Evolutionary conservation across 2,888 invertebrate genomes (phyloP), one percentile per base, ranked within the genome.

Genomic region (Chymomyza caudatula): DNA sequence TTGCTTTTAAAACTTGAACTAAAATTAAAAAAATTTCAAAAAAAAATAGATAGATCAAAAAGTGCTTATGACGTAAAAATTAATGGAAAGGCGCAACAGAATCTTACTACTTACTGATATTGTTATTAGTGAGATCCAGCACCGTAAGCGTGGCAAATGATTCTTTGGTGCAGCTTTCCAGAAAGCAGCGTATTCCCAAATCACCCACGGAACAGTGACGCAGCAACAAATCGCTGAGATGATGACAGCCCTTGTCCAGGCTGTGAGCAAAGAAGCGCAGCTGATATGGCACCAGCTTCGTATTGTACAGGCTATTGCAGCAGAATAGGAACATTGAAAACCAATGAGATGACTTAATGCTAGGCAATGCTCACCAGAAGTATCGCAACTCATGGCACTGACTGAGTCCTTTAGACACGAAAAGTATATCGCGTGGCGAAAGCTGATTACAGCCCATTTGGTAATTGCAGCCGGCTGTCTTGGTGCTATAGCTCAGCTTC

Each of bases 401-500:
- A 58, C 89, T 87, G 44, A 90, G 71, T 20, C 90, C 90, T 42
- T 86, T 79, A 23, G 86, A 76, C 71, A 90, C 74, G 23, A 77
- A 74, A 1, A 81, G 61, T 43, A 88, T 87, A 69, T 90, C 90
- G 42, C 82, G 85, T 37, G 86, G 76, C 19, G 90, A 87, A 56
- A 90, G 76, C 61, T 82, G 89, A 56, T 90, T 90, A 61, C 90
- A 90, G 44, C 90, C 90, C 25, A 87, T 65, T 77, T 88, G 90
- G 76, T 88, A 90, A 69, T 90, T 82, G 49, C 85, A 87, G 64
- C 88, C 88, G 60, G 89, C 86, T 57, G 89, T 90, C 81, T 90
- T 90, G 53, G 89, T 87, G 66, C 87, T 88, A 69, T 87, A 90
- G 64, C 90, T 89, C 67, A 90, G 78, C 62, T 88, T 87, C 74